Percentiles rank a stretch among this genome's conserved stretches.
phyloP scores from a whole-genome alignment of 1,140 invertebrate genomes.

The Galleria mellonella region DNA sequence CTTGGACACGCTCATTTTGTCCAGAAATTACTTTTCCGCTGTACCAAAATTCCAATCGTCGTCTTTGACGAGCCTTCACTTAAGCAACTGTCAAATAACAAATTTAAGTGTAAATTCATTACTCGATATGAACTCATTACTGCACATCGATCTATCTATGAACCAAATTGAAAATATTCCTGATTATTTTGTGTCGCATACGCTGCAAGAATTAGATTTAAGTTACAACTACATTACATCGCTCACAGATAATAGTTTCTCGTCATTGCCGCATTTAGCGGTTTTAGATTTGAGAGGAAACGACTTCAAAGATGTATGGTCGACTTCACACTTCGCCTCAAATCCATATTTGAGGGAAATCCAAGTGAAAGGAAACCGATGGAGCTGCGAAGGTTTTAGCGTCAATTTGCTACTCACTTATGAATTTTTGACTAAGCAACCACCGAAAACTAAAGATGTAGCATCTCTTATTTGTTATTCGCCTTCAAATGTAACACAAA shows the following conservation, averaged over 20 bases:
- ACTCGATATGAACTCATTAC: slow-evolving; percentile 65
- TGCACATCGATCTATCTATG: slow-evolving; percentile 74
- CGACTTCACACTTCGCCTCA: slow-evolving; percentile 73
- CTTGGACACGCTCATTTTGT: slow-evolving; percentile 76
- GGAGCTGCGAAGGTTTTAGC: slow-evolving; percentile 80
- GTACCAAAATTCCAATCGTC: slow-evolving; percentile 73
- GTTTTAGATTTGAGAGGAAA: slow-evolving; percentile 80
- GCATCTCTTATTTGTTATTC: slow-evolving; percentile 74
- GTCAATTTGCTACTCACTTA: slow-evolving; percentile 75
- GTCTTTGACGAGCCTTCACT: slow-evolving; percentile 71
- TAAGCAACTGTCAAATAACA: slow-evolving; percentile 77
- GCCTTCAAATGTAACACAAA: slow-evolving; percentile 76
- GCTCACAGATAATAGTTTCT: slow-evolving; percentile 72
- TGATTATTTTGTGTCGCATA: slow-evolving; percentile 66
- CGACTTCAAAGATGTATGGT: slow-evolving; percentile 76
- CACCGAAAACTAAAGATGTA: slow-evolving; percentile 64
- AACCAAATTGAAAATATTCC: slow-evolving; percentile 76
- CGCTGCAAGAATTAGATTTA: slow-evolving; percentile 74
- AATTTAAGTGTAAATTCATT: slow-evolving; percentile 65
- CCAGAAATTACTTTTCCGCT: slow-evolving; percentile 78
- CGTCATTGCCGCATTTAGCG: slow-evolving; percentile 74
- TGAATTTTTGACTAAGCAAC: slow-evolving; percentile 74
- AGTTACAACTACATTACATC: slow-evolving; percentile 69
- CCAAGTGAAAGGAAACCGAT: slow-evolving; percentile 81
- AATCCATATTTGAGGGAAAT: slow-evolving; percentile 76